Evolutionary conservation across 2,888 invertebrate species (phyloP).

Genomic region (Thalpophila matura): DNA sequence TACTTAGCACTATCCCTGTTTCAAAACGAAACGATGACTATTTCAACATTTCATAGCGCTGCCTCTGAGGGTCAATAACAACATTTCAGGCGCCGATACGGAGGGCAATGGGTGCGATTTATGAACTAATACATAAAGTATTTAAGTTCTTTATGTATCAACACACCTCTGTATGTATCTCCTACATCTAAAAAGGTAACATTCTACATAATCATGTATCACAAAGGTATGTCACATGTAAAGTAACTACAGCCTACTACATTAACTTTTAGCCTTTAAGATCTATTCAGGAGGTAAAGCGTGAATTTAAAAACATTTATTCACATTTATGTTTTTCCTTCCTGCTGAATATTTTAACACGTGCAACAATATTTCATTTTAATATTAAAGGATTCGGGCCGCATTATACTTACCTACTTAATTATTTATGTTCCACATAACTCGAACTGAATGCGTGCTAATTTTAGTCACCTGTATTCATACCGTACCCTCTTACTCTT

Average conservation of each 20-base stretch:
- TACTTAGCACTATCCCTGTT: too few species aligned
- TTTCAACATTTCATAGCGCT: too few species aligned
- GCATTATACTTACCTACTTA: neutral
- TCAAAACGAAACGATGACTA: too few species aligned
- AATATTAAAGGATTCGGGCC: neutral
- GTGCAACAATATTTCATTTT: neutral
- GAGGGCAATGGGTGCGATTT: too few species aligned
- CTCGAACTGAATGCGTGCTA: neutral
- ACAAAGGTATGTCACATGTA: slow-evolving; percentile 11
- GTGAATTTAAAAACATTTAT: neutral
- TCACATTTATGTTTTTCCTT: neutral
- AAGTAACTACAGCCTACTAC: neutral
- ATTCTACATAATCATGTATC: slow-evolving; percentile 8
- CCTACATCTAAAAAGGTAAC: slow-evolving; percentile 11
- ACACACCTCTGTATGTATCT: slow-evolving; percentile 7
- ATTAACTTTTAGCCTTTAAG: neutral
- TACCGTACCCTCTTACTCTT: neutral
- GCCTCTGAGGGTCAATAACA: too few species aligned
- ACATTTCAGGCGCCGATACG: too few species aligned
- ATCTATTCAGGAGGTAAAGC: neutral
- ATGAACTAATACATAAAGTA: too few species aligned
- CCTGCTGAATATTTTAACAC: neutral
- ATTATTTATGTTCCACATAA: slow-evolving; percentile 20
- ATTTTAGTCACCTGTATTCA: slow-evolving; percentile 6
- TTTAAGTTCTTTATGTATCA: too few species aligned